Percentiles rank a stretch among this genome's conserved stretches.
Conservation (phyloP, 2,797 vertebrate species). For the Coreius guichenoti region DNA sequence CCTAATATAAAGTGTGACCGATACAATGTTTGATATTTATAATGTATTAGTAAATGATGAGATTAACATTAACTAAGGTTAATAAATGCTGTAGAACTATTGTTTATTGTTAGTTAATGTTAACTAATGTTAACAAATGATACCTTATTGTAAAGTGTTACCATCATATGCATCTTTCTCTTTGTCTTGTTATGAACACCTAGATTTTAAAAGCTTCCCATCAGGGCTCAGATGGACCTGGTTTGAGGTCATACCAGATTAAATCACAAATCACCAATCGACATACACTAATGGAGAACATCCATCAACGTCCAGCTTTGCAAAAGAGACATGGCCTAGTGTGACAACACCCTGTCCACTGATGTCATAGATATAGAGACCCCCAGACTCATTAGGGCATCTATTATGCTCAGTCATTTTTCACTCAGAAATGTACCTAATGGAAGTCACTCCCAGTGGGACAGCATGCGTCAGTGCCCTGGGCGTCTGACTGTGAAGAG, state of each 20-base stretch:
- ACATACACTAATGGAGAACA: conserved; percentile 54
- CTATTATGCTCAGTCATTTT: conserved; percentile 60
- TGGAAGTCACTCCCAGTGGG: conserved; percentile 56
- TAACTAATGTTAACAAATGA: neutral
- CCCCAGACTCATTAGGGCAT: conserved; percentile 48
- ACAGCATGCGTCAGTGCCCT: conserved; percentile 35
- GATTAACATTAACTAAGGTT: neutral
- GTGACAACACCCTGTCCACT: conserved; percentile 64
- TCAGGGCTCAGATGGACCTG: conserved; percentile 49
- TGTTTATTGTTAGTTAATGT: neutral
- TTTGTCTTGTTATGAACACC: neutral
- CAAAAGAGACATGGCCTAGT: conserved; percentile 66
- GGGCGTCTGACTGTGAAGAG: conserved; percentile 29
- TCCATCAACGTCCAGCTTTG: conserved; percentile 59
- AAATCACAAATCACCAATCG: conserved; percentile 52
- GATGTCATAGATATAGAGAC: conserved; percentile 61
- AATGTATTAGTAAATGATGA: neutral
- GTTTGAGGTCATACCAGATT: conserved; percentile 49
- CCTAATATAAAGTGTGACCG: neutral
- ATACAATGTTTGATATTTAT: neutral
- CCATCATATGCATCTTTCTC: neutral
- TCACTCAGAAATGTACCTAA: conserved; percentile 48
- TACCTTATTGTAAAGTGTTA: neutral
- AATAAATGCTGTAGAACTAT: neutral
- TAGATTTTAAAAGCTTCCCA: neutral